These are phyloP conservation scores for Hoplodrina blanda DNA, from an alignment of 2,888 invertebrate genomes.

Conservation along the genomic window DNA sequence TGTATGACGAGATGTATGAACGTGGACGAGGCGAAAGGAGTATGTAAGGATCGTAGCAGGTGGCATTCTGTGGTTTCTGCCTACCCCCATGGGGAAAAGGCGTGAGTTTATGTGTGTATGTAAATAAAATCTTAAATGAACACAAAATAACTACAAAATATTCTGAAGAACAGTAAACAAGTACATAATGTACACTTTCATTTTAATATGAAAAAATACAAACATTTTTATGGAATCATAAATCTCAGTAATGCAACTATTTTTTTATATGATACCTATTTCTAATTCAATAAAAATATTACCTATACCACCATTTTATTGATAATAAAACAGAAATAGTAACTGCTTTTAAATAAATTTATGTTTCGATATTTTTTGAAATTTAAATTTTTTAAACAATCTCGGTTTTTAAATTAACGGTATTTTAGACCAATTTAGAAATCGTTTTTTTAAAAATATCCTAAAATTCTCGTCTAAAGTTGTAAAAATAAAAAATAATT, in stretches of 20 bases:
- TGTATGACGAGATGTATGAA: too few species aligned
- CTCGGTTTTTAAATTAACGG: too few species aligned
- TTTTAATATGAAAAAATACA: constrained; percentile 13
- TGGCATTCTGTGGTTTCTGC: too few species aligned
- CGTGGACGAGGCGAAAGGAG: too few species aligned
- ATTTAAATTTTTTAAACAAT: background rate
- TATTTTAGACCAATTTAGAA: too few species aligned
- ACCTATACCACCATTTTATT: constrained; percentile 11
- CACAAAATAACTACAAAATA: constrained; percentile 30
- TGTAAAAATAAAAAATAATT: too few species aligned
- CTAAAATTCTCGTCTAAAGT: too few species aligned
- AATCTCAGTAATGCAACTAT: background rate
- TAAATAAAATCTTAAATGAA: background rate
- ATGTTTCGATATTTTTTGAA: background rate
- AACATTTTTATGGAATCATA: constrained; percentile 10
- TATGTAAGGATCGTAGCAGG: too few species aligned
- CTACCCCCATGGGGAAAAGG: too few species aligned
- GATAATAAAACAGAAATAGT: constrained; percentile 10
- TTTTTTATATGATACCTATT: background rate
- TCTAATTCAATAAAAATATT: constrained; percentile 2
- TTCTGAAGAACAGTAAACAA: constrained; percentile 10
- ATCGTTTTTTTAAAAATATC: too few species aligned
- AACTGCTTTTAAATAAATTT: background rate
- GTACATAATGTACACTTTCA: constrained; percentile 3
- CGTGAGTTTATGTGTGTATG: too few species aligned